Conservation (phyloP, 2,888 invertebrate genomes). For the Ormyrus rosae region DNA sequence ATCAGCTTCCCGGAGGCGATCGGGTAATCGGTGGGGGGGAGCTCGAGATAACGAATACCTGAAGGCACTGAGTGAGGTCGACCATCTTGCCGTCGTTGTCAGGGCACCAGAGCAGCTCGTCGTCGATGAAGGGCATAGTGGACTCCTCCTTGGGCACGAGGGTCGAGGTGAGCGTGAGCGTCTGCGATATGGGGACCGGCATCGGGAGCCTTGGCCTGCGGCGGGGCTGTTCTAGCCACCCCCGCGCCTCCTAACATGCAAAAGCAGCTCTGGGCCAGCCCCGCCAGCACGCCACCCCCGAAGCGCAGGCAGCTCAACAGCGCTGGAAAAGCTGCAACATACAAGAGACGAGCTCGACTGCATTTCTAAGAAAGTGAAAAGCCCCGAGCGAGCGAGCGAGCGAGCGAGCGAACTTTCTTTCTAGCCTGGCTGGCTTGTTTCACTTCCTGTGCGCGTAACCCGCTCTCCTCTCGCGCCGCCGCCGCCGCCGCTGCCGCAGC, state of each 20-base stretch:
- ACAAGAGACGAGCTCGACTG: constrained; percentile 18
- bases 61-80: constrained; percentile 91
- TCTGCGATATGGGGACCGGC: constrained; percentile 76
- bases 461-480: constrained; percentile 61
- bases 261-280: constrained; percentile 67
- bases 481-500: constrained; percentile 20
- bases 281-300: constrained; percentile 53
- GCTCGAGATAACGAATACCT: constrained; percentile 78
- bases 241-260: constrained; percentile 75
- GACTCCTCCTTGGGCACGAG: constrained; percentile 76
- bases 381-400: constrained; percentile 26
- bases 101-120: constrained; percentile 95
- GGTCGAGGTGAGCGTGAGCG: constrained; percentile 74
- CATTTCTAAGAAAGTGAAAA: constrained; percentile 76
- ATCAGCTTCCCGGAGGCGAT: not conserved
- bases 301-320: not conserved
- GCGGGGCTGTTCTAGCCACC: constrained; percentile 75
- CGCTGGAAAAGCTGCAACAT: constrained; percentile 6
- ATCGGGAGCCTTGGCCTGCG: constrained; percentile 75
- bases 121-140: constrained; percentile 96
- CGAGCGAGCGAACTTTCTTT: constrained; percentile 73
- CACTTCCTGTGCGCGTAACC: constrained; percentile 75
- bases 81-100: constrained; percentile 97
- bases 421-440: constrained; percentile 69
- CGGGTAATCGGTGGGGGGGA: not conserved